A percentile compares a stretch with the other conserved stretches of the same genome.
Conservation (phyloP, 2,113 vertebrate species). For the Gavia stellata region DNA sequence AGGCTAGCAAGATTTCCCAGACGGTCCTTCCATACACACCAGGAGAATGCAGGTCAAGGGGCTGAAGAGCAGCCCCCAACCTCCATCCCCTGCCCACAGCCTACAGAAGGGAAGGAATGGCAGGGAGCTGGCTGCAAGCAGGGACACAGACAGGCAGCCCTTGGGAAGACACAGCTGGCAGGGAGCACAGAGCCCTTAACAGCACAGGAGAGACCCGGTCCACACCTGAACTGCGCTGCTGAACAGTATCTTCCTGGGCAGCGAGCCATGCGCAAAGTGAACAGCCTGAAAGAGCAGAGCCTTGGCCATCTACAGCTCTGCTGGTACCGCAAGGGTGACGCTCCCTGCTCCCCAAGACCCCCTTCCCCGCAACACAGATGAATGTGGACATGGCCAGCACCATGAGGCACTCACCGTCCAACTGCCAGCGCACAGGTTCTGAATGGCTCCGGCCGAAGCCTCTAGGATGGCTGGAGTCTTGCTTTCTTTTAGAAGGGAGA, state of each 20-base stretch:
- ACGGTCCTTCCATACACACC: background rate
- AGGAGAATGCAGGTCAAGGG: no score
- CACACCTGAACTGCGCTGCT: background rate
- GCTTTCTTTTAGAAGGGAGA: constrained; percentile 89
- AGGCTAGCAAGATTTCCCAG: background rate
- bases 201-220: background rate
- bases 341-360: background rate
- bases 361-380: background rate
- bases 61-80: background rate
- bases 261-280: accelerated
- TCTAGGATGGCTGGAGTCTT: constrained; percentile 89
- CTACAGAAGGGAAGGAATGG: background rate
- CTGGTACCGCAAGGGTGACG: accelerated
- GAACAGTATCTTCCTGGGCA: background rate
- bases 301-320: background rate
- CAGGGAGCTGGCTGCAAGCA: background rate
- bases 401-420: constrained; percentile 77
- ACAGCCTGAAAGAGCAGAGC: background rate
- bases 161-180: background rate
- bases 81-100: background rate
- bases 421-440: constrained; percentile 92
- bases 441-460: constrained; percentile 91
- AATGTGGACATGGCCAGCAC: accelerated
- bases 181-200: background rate
- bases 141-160: background rate